Percentiles rank a stretch among this genome's conserved stretches.
Conservation (phyloP, 2,888 invertebrate genomes). For the Euproctis similis region DNA sequence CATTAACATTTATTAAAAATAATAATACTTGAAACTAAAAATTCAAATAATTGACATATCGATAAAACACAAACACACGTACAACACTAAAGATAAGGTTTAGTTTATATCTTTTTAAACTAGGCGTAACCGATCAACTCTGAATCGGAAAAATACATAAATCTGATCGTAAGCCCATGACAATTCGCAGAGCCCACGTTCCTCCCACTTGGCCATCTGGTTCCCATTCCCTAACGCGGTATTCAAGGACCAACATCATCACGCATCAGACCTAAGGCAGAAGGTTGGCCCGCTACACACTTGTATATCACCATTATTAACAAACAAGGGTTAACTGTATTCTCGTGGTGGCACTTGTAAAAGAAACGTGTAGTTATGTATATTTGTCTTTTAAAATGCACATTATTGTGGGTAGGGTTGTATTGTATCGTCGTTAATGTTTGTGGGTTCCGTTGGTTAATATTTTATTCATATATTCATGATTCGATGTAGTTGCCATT, state of each 20-base stretch:
- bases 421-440: slow-evolving; percentile 5
- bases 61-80: not conserved
- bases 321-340: slow-evolving; percentile 26
- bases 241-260: slow-evolving; percentile 70
- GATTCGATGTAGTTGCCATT: not conserved
- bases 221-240: slow-evolving; percentile 78
- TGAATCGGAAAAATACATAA: no score
- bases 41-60: no score
- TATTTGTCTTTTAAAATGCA: slow-evolving; percentile 1
- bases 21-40: not conserved
- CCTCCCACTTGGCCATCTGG: slow-evolving; percentile 75
- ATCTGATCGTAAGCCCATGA: slow-evolving; percentile 4
- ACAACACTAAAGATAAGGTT: no score
- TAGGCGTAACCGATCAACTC: no score
- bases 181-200: slow-evolving; percentile 73
- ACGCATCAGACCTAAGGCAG: slow-evolving; percentile 64
- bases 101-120: slow-evolving; percentile 3
- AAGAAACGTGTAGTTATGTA: slow-evolving; percentile 14
- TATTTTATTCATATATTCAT: not conserved
- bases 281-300: slow-evolving; percentile 56
- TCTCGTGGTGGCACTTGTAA: slow-evolving; percentile 36
- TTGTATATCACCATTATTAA: slow-evolving; percentile 18
- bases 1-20: no score
- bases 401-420: slow-evolving; percentile 13
- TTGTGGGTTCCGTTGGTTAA: slow-evolving; percentile 21